phyloP scores from a whole-genome alignment of 2,888 invertebrate species.

The Hedychridium roseum region DNA sequence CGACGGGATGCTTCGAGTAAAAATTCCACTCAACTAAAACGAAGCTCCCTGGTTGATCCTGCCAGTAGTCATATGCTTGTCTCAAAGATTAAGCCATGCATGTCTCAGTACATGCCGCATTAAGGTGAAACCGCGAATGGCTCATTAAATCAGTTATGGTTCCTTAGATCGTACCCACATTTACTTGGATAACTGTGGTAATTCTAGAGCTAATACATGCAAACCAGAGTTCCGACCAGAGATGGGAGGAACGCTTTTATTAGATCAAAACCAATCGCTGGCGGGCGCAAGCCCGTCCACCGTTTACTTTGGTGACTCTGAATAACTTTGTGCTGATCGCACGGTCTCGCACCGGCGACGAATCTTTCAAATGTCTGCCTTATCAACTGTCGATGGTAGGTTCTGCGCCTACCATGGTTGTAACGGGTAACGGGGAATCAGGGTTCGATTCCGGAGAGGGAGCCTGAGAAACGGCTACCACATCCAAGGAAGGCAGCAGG shows the following conservation, averaged over 20 bases:
- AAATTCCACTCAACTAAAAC: too few relatives aligned
- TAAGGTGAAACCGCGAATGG: conserved; percentile 69
- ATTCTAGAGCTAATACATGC: conserved; percentile 75
- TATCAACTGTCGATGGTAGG: too few relatives aligned
- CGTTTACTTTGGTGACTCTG: too few relatives aligned
- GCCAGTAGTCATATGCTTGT: conserved; percentile 72
- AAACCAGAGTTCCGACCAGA: conserved; percentile 64
- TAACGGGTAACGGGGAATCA: conserved; percentile 75
- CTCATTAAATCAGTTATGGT: conserved; percentile 70
- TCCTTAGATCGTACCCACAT: conserved; percentile 65
- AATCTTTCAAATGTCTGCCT: too few relatives aligned
- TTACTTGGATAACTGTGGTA: conserved; percentile 71
- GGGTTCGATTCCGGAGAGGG: conserved; percentile 77
- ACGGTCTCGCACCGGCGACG: too few relatives aligned
- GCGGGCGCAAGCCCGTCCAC: too few relatives aligned
- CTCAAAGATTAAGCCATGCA: conserved; percentile 76
- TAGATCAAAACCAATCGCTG: too few relatives aligned
- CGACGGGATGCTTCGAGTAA: too few relatives aligned
- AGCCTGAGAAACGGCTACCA: conserved; percentile 76
- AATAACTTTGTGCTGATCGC: too few relatives aligned
- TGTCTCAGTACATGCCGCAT: conserved; percentile 70
- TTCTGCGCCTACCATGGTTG: too few relatives aligned
- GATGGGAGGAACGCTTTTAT: conserved; percentile 53
- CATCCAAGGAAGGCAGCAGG: conserved; percentile 76
- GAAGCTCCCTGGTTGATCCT: conserved; percentile 64